Evolutionary conservation across 2,113 vertebrate species (phyloP).

Genomic region (Balaenoptera acutorostrata): DNA sequence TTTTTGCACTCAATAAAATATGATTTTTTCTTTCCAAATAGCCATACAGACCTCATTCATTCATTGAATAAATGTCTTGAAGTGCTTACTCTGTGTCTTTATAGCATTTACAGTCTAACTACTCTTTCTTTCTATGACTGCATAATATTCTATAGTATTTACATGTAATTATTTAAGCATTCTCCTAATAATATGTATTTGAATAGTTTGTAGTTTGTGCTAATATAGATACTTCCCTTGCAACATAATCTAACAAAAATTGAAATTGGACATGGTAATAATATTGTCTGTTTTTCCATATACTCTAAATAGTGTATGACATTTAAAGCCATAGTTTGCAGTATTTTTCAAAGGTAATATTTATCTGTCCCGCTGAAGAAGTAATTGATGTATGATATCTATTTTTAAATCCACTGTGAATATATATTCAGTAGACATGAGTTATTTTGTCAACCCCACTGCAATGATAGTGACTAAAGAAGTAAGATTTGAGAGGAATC

Average conservation of each 20-base stretch:
- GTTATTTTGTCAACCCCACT: neutral
- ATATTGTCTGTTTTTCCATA: neutral
- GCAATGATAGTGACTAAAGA: neutral
- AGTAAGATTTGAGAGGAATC: neutral
- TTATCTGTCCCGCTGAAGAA: neutral
- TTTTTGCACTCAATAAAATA: neutral
- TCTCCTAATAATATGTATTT: neutral
- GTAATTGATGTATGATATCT: neutral
- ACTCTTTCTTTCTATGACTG: neutral
- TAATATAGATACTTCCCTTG: neutral
- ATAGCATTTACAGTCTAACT: neutral
- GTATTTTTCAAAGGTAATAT: slow-evolving; percentile 1
- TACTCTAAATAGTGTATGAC: neutral
- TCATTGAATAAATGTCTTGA: neutral
- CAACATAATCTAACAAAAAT: neutral
- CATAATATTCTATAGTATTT: neutral
- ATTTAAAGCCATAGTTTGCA: neutral
- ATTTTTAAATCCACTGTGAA: neutral
- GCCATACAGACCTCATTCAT: neutral
- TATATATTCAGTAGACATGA: neutral
- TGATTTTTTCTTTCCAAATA: neutral
- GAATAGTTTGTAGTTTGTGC: neutral
- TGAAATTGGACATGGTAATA: neutral
- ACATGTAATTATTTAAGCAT: neutral
- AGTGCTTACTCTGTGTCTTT: neutral